phyloP scores from a whole-genome alignment of 2,797 vertebrate genomes.

The Florisuga fusca region DNA sequence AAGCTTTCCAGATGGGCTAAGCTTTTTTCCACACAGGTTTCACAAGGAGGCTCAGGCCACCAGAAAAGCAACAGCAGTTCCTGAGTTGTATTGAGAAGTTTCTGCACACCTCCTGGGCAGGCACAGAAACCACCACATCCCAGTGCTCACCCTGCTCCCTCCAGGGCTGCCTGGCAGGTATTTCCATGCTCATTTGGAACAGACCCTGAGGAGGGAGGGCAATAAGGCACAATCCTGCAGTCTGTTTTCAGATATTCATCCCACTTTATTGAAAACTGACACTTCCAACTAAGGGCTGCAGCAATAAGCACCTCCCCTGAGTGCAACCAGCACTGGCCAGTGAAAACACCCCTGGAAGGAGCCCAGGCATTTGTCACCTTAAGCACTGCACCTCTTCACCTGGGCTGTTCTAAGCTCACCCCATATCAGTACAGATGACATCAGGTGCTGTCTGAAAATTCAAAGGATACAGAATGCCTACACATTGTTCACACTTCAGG shows the following conservation, averaged over 20 bases:
- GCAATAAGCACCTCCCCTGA: neutral
- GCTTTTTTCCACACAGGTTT: conserved; percentile 6
- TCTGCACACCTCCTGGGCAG: neutral
- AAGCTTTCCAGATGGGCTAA: conserved; percentile 50
- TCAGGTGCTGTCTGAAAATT: neutral
- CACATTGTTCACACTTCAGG: neutral
- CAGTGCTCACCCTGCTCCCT: neutral
- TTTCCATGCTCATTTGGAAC: neutral
- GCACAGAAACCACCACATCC: neutral
- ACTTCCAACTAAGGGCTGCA: neutral
- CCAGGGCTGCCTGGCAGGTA: neutral
- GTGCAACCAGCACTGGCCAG: neutral
- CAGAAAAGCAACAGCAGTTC: conserved; percentile 25
- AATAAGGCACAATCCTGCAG: neutral
- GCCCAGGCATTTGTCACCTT: neutral
- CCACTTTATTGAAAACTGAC: neutral
- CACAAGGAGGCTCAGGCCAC: conserved; percentile 22
- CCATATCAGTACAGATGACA: neutral
- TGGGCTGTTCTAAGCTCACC: neutral
- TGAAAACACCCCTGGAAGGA: neutral
- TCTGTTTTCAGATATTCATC: neutral
- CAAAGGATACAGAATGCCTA: neutral
- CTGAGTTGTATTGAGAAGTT: neutral
- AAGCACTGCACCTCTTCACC: neutral
- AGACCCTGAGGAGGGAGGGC: neutral